phyloP scores from a whole-genome alignment of 2,888 invertebrate genomes.

The Unio pictorum region DNA sequence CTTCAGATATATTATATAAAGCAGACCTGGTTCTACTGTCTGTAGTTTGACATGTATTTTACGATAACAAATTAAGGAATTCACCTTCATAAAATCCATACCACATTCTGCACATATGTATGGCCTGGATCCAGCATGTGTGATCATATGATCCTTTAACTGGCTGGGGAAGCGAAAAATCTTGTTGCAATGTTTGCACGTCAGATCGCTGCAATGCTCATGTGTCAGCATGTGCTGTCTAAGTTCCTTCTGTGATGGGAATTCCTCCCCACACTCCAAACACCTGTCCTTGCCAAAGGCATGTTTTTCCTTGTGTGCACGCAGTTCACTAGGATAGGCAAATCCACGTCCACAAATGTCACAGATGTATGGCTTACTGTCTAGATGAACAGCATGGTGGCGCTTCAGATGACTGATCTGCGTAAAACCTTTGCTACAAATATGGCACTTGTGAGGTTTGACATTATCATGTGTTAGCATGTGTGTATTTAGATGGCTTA shows the following conservation, averaged over 20 bases:
- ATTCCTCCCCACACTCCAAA: slow-evolving; percentile 55
- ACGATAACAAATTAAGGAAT: neutral
- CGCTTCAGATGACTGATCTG: slow-evolving; percentile 70
- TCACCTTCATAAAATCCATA: slow-evolving; percentile 71
- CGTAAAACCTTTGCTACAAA: slow-evolving; percentile 68
- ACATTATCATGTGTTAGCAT: slow-evolving; percentile 69
- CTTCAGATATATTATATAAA: neutral
- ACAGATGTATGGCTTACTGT: slow-evolving; percentile 62
- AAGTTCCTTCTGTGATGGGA: slow-evolving; percentile 50
- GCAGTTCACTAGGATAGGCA: slow-evolving; percentile 65
- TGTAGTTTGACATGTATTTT: neutral
- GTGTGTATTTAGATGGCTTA: slow-evolving; percentile 69
- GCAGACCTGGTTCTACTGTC: neutral
- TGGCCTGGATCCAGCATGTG: slow-evolving; percentile 68
- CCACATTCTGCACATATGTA: slow-evolving; percentile 71
- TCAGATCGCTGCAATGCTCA: slow-evolving; percentile 51
- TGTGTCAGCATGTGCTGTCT: slow-evolving; percentile 53
- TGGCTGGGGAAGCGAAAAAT: slow-evolving; percentile 71
- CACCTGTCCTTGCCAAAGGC: slow-evolving; percentile 49
- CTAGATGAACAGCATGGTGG: slow-evolving; percentile 67
- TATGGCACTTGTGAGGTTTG: slow-evolving; percentile 65
- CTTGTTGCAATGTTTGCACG: slow-evolving; percentile 59
- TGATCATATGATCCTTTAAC: slow-evolving; percentile 67
- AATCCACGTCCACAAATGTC: slow-evolving; percentile 66
- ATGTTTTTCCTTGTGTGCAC: slow-evolving; percentile 61